These are phyloP conservation scores for Apotomis capreana DNA, from an alignment of 2,888 invertebrate species.

Conservation along the genomic window DNA sequence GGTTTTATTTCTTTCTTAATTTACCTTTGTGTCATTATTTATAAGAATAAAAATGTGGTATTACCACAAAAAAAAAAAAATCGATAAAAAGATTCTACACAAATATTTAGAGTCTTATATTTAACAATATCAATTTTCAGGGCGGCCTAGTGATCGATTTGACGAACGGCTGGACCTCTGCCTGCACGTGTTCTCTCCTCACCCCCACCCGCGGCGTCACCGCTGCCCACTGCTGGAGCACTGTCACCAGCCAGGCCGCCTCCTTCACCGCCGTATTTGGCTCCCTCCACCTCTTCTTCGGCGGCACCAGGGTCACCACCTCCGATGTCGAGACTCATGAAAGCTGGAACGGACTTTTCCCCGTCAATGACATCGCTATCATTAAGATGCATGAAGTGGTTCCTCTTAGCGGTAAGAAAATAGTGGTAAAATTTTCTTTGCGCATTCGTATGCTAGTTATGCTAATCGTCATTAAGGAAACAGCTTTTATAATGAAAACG, in stretches of 20 bases:
- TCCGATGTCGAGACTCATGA: slow-evolving; percentile 49
- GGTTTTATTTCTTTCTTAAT: no score
- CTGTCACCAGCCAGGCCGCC: neutral
- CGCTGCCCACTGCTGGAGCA: slow-evolving; percentile 47
- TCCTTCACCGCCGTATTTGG: slow-evolving; percentile 45
- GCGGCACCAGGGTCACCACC: slow-evolving; percentile 52
- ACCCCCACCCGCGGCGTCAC: slow-evolving; percentile 54
- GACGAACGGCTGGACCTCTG: slow-evolving; percentile 50
- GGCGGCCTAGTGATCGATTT: slow-evolving; percentile 58
- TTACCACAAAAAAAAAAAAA: no score
- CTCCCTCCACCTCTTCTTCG: slow-evolving; percentile 52
- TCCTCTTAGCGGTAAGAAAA: slow-evolving; percentile 44
- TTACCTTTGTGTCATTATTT: no score
- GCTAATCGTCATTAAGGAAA: no score
- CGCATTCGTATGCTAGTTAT: no score
- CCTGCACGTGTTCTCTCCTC: slow-evolving; percentile 63
- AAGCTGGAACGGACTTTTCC: slow-evolving; percentile 44
- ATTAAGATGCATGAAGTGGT: slow-evolving; percentile 45
- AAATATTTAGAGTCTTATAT: slow-evolving; percentile 29
- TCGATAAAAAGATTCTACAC: no score
- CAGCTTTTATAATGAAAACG: no score
- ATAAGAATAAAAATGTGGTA: no score
- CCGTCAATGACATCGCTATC: slow-evolving; percentile 57
- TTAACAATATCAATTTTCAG: slow-evolving; percentile 46
- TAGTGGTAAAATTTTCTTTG: no score